Base-by-base conservation (phyloP, 2,113 vertebrate genomes). In the Athene noctua region DNA sequence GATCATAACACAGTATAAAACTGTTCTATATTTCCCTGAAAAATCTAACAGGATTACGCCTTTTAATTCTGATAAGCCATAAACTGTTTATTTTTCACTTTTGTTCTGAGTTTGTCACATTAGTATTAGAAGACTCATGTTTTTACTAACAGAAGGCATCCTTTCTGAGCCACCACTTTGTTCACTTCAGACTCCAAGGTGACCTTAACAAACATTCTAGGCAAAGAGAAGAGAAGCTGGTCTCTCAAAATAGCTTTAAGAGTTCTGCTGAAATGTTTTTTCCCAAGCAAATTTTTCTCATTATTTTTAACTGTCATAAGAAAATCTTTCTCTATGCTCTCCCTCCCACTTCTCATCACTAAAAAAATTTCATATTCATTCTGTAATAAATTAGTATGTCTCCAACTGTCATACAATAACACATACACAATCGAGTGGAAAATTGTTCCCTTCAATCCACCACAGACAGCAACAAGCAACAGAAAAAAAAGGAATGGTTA, bases 381-480 rank as follows among this genome's bases (percentile, higher is more conserved):
- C 79, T 80, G 23, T 58, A 93, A 78, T 66, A 74, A 93, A 91
- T 92, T 61, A 90, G 38, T 32, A 65, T 29, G 32, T 59, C 51
- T 95, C 72, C 67, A 93, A 42, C 81, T 94, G 85, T 86, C 94
- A 95, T 22, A 55, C 29, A 59, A 63, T 34, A 92, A 86, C 59
- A 77, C 25, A 66, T 10, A 77, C 0, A 90, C 77, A 68, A 81
- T 85, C 52, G 75, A 79, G 49, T 36, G 9, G 65, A 94, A 96
- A 91, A 94, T 52, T 7, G 2, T 54, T 94, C 65, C 49, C 61
- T 91, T 94, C 72, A 90, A 94, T 70, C 47, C n/a, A 55, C 25
- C 61, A 81, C 40, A 58, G 61, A 89, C 92, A 57, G 32, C 55
- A 92, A 42, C n/a, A 82, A 34, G 22, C 26, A 92, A 82, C 1